These are phyloP conservation scores for Vulpes lagopus DNA, from an alignment of 2,113 vertebrate species.

Conservation along the genomic window DNA sequence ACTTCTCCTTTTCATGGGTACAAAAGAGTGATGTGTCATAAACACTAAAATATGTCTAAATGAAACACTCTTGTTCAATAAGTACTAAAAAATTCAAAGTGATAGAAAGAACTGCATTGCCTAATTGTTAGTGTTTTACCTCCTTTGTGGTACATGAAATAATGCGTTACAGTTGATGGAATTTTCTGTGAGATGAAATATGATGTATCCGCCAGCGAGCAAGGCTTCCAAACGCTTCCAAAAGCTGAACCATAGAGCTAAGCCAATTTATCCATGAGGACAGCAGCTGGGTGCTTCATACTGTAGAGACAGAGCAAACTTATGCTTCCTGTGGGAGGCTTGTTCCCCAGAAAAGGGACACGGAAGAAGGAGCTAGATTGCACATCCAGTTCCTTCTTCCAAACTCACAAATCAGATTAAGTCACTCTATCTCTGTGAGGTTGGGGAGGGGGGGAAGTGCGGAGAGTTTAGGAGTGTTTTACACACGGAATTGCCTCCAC, in stretches of 20 bases:
- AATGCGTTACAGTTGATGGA: neutral
- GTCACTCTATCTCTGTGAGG: neutral
- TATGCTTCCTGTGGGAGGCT: neutral
- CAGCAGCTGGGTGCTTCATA: neutral
- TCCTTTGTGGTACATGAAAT: constrained; percentile 36
- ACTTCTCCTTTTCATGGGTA: constrained; percentile 24
- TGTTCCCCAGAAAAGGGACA: neutral
- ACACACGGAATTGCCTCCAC: neutral
- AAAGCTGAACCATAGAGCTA: neutral
- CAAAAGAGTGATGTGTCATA: neutral
- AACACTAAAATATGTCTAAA: neutral
- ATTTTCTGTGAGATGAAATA: neutral
- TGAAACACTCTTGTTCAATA: constrained; percentile 35
- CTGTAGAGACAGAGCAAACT: neutral
- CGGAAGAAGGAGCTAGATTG: neutral
- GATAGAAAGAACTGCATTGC: neutral
- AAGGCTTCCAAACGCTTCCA: neutral
- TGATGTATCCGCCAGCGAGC: neutral
- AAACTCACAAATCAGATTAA: neutral
- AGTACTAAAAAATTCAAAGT: constrained; percentile 23
- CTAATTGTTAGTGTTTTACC: constrained; percentile 44
- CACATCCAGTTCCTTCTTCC: neutral
- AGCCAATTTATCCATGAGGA: neutral
- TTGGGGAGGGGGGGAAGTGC: no score
- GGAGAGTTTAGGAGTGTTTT: neutral